Evolutionary conservation across 2,888 invertebrate genomes (phyloP), one percentile per base, ranked within the genome.

Genomic region (Papilio demoleus): DNA sequence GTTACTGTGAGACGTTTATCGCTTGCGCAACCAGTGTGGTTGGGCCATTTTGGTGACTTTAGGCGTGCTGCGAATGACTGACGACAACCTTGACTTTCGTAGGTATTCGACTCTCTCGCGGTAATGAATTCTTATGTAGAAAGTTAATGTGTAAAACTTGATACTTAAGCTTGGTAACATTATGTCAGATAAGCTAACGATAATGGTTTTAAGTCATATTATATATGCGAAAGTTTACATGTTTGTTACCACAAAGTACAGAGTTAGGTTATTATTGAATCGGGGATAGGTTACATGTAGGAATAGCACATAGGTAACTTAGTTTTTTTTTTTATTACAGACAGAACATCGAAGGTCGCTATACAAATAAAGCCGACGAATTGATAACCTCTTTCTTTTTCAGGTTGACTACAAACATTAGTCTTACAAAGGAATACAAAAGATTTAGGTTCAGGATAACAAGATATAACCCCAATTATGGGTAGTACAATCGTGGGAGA

Each of bases 41-140:
- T 56, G 22, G 14, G 45, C 63, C 34, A 59, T 62, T 63, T 67
- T 45, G 42, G 56, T 56, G 53, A 45, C 62, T 50, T 53, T 56
- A 45, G 11, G 17, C 45, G 45, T 36, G 67, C 42, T 36, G 24
- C 17, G 45, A 63, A 45, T 68, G 67, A 62, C 36, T 53, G 67
- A 36, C 56, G 56, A 56, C 42, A 42, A 68, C 67, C 67, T 68
- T 68, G 67, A 63, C 63, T 68, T 62, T 68, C 36, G 27, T 62
- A 47, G 42, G 11, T 14, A 42, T 22, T 56, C 19, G 50, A 36
- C 42, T 42, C 42, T 56, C 42, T 12, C 58, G 34, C 12, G 50
- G 22, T 50, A 24, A 31, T 53, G 27, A 53, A 31, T 53, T 12
- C n/a, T 53, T 53, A n/a, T 5, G 31, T 56, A 56, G 53, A 56